phyloP scores from a whole-genome alignment of 2,888 invertebrate genomes.

The Tenodera sinensis region DNA sequence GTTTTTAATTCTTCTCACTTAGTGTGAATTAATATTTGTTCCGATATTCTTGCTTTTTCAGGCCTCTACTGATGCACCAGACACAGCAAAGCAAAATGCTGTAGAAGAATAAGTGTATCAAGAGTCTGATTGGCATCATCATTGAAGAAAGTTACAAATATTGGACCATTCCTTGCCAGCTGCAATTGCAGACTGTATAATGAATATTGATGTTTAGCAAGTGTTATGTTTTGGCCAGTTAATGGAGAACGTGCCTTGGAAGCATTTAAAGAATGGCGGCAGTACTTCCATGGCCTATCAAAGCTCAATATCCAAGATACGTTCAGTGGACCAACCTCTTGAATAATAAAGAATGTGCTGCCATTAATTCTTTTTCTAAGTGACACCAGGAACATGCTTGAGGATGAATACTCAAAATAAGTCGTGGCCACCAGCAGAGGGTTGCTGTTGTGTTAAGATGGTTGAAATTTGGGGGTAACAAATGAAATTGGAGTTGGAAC shows the following conservation, averaged over 20 bases:
- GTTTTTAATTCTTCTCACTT: too few relatives aligned
- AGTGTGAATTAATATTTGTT: neutral
- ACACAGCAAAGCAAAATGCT: neutral
- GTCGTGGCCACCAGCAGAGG: neutral
- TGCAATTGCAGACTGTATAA: neutral
- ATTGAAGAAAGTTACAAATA: neutral
- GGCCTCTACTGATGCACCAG: neutral
- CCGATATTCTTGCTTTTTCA: neutral
- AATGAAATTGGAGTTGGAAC: neutral
- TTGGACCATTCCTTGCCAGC: slow-evolving; percentile 4
- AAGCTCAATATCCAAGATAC: slow-evolving; percentile 6
- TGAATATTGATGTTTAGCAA: neutral
- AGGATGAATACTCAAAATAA: slow-evolving; percentile 13
- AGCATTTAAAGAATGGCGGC: neutral
- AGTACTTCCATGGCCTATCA: slow-evolving; percentile 13
- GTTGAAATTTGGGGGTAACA: neutral
- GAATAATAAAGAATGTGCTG: neutral
- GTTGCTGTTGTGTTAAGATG: neutral
- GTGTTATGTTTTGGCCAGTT: slow-evolving; percentile 14
- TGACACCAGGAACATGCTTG: neutral
- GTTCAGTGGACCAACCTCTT: slow-evolving; percentile 4
- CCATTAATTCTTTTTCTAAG: slow-evolving; percentile 7
- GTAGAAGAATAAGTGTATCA: slow-evolving; percentile 18
- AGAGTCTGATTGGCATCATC: neutral
- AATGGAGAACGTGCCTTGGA: neutral